Base-by-base conservation (phyloP, 2,113 vertebrate genomes). In the Brachypteracias leptosomus region DNA sequence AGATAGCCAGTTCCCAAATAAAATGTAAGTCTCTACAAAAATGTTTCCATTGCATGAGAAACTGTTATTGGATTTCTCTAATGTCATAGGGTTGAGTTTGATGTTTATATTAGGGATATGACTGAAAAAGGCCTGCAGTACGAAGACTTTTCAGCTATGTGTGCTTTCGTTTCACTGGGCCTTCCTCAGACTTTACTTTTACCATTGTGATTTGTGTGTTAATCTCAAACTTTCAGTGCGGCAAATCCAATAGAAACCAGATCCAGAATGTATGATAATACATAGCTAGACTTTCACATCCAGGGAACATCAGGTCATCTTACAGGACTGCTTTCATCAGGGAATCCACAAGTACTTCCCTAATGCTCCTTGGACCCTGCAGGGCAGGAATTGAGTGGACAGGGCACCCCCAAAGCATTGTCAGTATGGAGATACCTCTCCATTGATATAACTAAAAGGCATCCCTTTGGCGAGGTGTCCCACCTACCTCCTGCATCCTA, bases 1-100 rank as follows among this genome's bases (percentile, higher is more conserved):
- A 90, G 93, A 96, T 93, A 96, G 66, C 61, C 57, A 67, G 72
- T 67, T 95, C 84, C 84, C 93, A 91, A 88, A 80, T 71, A 92
- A 93, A 93, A 89, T 76, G 4, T 89, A 83, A 81, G 62, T 55
- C 82, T 78, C 74, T 70, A 90, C 40, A 66, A 95, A 96, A 94
- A 93, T 87, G 31, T 94, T 97, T 86, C 82, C 82, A 79, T 88
- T 73, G 51, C 83, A 80, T 92, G 77, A 79, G 70, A 95, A 92
- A 40, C 88, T 76, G 54, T 72, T 95, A 70, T 1, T 90, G 70
- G 49, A 78, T 75, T 95, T 93, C 79, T 77, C 40, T 66, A 78
- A 83, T 62, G 33, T 76, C 52, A 25, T 26, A 82, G 65, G 84
- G 20, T 38, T 89, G 59, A 87, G 51, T 76, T 61, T 74, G 70